phyloP scores from a whole-genome alignment of 2,797 vertebrate genomes.

The Botia almorhae region DNA sequence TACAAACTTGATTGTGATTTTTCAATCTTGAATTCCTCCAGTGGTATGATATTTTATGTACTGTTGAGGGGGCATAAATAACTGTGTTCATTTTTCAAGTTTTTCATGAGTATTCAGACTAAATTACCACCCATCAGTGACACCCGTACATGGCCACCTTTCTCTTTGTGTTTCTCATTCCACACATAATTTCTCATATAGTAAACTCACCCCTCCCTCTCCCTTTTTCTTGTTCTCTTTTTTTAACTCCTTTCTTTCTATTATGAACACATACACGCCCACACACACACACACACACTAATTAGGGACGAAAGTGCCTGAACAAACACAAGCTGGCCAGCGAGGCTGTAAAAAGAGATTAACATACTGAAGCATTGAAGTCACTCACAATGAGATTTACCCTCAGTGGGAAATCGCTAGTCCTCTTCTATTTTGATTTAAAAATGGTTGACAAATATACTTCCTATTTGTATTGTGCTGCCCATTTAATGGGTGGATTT shows the following conservation, averaged over 20 bases:
- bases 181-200: constrained; percentile 59
- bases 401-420: constrained; percentile 9
- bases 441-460: not conserved
- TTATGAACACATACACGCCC: constrained; percentile 8
- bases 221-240: constrained; percentile 7
- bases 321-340: constrained; percentile 65
- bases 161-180: not conserved
- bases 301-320: constrained; percentile 60
- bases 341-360: constrained; percentile 53
- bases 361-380: constrained; percentile 23
- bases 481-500: constrained; percentile 3
- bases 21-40: not conserved
- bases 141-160: not conserved
- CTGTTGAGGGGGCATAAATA: too few relatives aligned
- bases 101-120: not conserved
- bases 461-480: not conserved
- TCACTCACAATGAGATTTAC: constrained; percentile 36
- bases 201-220: not conserved
- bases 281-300: constrained; percentile 49
- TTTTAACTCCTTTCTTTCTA: constrained; percentile 2
- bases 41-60: not conserved
- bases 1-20: too few relatives aligned
- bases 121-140: not conserved
- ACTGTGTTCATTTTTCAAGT: not conserved
- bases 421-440: not conserved